A percentile compares a stretch with the other conserved stretches of the same genome.
Evolutionary conservation across 1,140 invertebrate genomes (phyloP).

Genomic region (Bombyx mori): ASM3026992v2 NC_085127.1:11551501-11552000

Average conservation of each 20-base stretch:
- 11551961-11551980: no score
- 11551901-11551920: neutral
- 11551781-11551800: conserved; percentile 1
- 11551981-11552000: no score
- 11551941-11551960: no score
- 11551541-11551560: no score
- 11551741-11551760: no score
- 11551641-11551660: conserved; percentile 34
- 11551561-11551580: no score
- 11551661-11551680: conserved; percentile 34
- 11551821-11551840: conserved; percentile 10
- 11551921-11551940: no score
- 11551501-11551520: no score
- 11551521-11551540: no score
- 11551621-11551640: conserved; percentile 21
- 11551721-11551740: conserved; percentile 14
- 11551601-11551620: conserved; percentile 4
- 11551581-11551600: no score
- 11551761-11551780: conserved; percentile 7
- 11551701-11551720: conserved; percentile 33
- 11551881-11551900: conserved; percentile 2
- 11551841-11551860: neutral
- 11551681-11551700: conserved; percentile 42
- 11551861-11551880: neutral
- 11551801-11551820: conserved; percentile 2